Evolutionary conservation across 2,888 invertebrate genomes (phyloP).

Genomic region (Seira musarum): DNA sequence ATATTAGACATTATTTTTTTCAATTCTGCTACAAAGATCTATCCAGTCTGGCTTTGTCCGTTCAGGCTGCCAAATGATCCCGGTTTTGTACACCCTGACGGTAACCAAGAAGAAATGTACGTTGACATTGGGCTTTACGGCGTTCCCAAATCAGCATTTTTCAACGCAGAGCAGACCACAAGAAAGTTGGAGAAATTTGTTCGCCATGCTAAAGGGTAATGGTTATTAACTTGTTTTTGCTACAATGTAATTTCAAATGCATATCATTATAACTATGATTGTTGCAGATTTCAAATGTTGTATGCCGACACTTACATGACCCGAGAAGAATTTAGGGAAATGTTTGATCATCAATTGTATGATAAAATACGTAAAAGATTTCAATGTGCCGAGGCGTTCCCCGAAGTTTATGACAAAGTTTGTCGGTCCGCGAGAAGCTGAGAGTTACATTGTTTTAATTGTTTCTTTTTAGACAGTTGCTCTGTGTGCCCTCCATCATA

Average conservation of each 20-base stretch:
- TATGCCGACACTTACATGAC: conserved; percentile 87
- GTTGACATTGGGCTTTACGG: conserved; percentile 89
- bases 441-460: conserved; percentile 23
- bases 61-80: conserved; percentile 81
- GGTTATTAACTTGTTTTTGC: no score
- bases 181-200: conserved; percentile 82
- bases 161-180: conserved; percentile 79
- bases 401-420: conserved; percentile 86
- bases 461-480: not conserved
- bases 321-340: conserved; percentile 81
- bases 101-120: conserved; percentile 77
- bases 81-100: conserved; percentile 80
- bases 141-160: conserved; percentile 78
- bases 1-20: not conserved
- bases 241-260: no score
- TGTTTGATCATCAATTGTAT: conserved; percentile 87
- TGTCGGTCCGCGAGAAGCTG: conserved; percentile 74
- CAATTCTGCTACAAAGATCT: conserved; percentile 77
- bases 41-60: conserved; percentile 89
- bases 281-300: conserved; percentile 83
- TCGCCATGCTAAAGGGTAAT: conserved; percentile 77
- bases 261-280: no score
- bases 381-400: conserved; percentile 82
- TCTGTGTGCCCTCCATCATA: not conserved
- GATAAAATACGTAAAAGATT: conserved; percentile 78